These are phyloP conservation scores for Cantharis lateralis DNA, from an alignment of 2,888 invertebrate genomes.

Conservation along the genomic window DNA sequence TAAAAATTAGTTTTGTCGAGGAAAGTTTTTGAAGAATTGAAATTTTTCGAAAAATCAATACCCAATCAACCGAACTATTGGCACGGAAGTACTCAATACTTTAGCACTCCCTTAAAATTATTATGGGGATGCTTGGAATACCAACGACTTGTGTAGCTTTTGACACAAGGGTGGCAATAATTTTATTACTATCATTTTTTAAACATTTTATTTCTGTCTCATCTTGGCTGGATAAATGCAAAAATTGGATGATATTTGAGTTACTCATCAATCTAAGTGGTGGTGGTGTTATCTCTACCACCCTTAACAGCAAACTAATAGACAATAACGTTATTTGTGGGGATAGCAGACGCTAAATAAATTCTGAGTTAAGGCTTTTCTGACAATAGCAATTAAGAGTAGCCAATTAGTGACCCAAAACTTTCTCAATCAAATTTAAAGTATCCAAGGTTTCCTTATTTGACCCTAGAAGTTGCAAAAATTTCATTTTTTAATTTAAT, in stretches of 20 bases:
- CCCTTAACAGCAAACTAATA: background rate
- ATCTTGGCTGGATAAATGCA: background rate
- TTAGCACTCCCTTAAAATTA: background rate
- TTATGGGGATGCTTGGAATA: background rate
- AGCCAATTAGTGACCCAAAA: background rate
- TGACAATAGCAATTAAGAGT: background rate
- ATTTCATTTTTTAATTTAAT: background rate
- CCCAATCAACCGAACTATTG: background rate
- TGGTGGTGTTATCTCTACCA: background rate
- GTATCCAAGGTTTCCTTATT: background rate
- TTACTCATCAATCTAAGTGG: background rate
- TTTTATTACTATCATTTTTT: background rate
- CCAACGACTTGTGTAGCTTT: background rate
- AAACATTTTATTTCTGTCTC: background rate
- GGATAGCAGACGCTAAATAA: background rate
- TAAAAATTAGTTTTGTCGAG: background rate
- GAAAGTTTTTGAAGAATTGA: background rate
- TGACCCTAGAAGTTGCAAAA: background rate
- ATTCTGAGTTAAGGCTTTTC: background rate
- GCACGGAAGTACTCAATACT: background rate
- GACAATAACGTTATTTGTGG: background rate
- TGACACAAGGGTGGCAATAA: background rate
- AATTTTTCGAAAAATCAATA: background rate
- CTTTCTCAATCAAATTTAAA: background rate
- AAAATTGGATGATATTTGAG: background rate